Percentiles rank a stretch among this genome's conserved stretches.
Evolutionary conservation across 2,113 vertebrate species (phyloP).

Genomic region (Pterocles orientalis): DNA sequence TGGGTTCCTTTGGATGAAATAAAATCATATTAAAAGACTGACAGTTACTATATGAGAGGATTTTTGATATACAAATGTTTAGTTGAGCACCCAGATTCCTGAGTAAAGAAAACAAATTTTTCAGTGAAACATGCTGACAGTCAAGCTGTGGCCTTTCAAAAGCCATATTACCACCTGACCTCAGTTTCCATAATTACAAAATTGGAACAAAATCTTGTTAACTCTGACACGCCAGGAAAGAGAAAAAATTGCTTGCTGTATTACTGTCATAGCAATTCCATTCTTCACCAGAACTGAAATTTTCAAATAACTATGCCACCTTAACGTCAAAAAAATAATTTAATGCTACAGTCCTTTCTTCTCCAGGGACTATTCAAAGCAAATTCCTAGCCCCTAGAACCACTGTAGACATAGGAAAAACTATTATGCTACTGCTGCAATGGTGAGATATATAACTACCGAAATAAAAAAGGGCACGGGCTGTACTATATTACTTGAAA

Average conservation of each 20-base stretch:
- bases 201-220: neutral
- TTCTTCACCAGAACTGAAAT: neutral
- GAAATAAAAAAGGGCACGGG: neutral
- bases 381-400: neutral
- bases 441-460: neutral
- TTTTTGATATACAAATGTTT: neutral
- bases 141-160: neutral
- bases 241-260: neutral
- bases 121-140: neutral
- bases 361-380: neutral
- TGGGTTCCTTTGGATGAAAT: neutral
- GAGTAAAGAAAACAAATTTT: neutral
- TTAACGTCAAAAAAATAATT: neutral
- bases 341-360: neutral
- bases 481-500: neutral
- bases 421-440: neutral
- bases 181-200: neutral
- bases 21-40: neutral
- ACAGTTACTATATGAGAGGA: neutral
- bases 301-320: neutral
- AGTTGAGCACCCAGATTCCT: neutral
- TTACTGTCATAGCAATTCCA: neutral
- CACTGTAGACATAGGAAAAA: neutral
- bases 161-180: neutral
- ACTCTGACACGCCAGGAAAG: neutral